phyloP scores from a whole-genome alignment of 2,113 vertebrate species.

The Nothoprocta pentlandii region DNA sequence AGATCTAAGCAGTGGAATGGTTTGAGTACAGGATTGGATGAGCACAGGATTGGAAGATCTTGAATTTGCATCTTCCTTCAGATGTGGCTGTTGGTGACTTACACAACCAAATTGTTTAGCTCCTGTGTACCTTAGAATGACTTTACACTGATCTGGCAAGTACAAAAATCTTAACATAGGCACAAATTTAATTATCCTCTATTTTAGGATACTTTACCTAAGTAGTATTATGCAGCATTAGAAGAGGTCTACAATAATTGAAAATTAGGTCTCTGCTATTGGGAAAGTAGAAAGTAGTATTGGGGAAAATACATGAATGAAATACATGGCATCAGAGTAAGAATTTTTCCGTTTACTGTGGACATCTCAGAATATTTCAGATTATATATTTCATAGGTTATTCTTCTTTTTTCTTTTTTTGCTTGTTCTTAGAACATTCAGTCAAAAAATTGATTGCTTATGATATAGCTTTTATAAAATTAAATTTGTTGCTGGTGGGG shows the following conservation, averaged over 20 bases:
- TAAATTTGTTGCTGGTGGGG: background rate
- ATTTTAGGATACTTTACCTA: background rate
- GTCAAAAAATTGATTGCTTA: background rate
- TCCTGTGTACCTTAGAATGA: background rate
- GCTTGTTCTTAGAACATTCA: background rate
- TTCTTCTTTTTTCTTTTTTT: background rate
- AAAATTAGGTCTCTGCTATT: background rate
- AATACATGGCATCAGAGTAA: background rate
- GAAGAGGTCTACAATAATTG: background rate
- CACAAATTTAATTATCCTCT: background rate
- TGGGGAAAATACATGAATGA: background rate
- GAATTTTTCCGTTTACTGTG: background rate
- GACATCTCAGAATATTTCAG: background rate
- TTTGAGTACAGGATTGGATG: background rate
- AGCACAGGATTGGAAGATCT: background rate
- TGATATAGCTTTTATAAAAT: background rate
- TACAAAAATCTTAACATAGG: background rate
- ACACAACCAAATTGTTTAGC: background rate
- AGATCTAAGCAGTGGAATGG: background rate
- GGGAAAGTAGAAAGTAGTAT: accelerated
- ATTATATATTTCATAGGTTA: background rate
- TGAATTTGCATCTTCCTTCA: background rate
- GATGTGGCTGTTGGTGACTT: background rate
- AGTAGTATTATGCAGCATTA: background rate
- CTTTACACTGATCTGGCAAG: background rate